Conservation (phyloP, 1,140 invertebrate genomes). For the honey bee (Apis mellifera) region DNA sequence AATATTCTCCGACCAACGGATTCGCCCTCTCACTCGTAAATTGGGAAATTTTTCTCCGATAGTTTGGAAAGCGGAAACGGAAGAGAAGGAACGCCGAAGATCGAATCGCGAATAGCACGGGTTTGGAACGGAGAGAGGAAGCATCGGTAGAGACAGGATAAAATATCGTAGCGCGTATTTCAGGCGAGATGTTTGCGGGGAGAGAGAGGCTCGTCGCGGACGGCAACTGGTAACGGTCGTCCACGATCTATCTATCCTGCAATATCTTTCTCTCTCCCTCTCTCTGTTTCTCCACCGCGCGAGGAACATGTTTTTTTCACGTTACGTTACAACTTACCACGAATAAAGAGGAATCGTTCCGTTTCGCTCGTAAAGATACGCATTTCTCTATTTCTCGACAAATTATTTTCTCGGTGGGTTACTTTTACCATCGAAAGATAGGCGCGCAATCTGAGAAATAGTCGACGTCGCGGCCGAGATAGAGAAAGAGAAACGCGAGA, state of each 20-base stretch:
- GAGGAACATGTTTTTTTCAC: no score
- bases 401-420: constrained; percentile 52
- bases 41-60: constrained; percentile 6
- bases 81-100: neutral
- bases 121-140: neutral
- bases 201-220: neutral
- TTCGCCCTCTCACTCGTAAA: neutral
- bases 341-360: no score
- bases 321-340: no score
- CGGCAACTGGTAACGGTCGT: constrained; percentile 10
- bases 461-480: neutral
- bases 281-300: no score
- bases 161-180: constrained; percentile 58
- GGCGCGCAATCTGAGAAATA: constrained; percentile 41
- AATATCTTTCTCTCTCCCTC: no score
- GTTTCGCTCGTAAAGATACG: constrained; percentile 15
- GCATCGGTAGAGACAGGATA: constrained; percentile 37
- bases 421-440: constrained; percentile 32
- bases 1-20: neutral
- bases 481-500: no score
- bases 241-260: no score
- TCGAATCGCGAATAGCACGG: constrained; percentile 5
- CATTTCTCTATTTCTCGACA: constrained; percentile 44
- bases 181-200: constrained; percentile 10
- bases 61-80: neutral